These are phyloP conservation scores for Bubo scandiacus DNA, from an alignment of 2,113 vertebrate species.

Conservation along the genomic window DNA sequence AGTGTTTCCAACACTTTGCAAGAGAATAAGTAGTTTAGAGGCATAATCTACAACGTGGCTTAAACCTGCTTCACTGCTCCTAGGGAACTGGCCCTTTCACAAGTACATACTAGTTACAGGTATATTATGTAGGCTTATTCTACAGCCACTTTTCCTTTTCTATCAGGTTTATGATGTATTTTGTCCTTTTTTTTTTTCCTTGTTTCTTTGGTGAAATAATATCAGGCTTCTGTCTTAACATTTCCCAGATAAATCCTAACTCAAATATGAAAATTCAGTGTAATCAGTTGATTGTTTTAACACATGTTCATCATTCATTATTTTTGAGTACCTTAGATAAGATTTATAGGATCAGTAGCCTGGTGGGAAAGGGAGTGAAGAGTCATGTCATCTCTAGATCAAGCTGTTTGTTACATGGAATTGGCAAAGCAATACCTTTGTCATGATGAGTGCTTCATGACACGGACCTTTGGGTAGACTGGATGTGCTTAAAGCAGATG, in stretches of 20 bases:
- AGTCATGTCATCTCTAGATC: not conserved
- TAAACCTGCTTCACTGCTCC: not conserved
- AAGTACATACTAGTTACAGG: not conserved
- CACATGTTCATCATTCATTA: not conserved
- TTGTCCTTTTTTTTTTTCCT: not conserved
- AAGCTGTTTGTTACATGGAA: not conserved
- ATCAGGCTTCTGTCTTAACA: not conserved
- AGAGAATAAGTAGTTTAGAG: not conserved
- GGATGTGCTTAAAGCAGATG: not conserved
- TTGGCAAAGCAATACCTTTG: not conserved
- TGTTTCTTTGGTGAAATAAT: not conserved
- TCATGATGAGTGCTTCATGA: not conserved
- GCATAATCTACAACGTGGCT: not conserved
- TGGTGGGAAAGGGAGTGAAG: not conserved
- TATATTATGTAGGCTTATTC: not conserved
- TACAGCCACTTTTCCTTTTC: not conserved
- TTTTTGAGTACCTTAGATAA: constrained; percentile 10
- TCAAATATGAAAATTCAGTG: not conserved
- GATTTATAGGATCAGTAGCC: constrained; percentile 12
- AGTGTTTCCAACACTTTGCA: not conserved
- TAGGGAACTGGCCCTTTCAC: not conserved
- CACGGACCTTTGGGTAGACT: not conserved
- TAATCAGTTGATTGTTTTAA: not conserved
- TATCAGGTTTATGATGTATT: not conserved
- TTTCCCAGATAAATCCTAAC: not conserved